phyloP scores from a whole-genome alignment of 92 coral and sea anemone genomes.

The Blastomussa wellsi region DNA sequence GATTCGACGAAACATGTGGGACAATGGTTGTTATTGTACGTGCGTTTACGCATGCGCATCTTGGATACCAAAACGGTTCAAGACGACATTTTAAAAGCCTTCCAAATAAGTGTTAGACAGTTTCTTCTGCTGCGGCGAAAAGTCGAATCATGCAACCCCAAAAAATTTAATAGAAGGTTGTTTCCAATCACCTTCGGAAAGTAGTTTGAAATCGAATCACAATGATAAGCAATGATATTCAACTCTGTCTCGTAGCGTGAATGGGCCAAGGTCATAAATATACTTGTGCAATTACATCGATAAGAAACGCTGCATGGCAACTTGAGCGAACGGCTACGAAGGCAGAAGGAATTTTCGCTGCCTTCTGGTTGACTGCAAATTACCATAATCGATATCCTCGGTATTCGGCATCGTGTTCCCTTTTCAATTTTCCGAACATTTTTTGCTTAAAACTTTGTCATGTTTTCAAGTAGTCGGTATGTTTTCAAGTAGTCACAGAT shows the following conservation, averaged over 20 bases:
- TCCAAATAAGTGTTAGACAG: neutral
- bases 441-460: too few relatives aligned
- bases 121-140: neutral
- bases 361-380: too few relatives aligned
- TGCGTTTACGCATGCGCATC: slow-evolving; percentile 25
- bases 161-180: neutral
- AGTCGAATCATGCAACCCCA: neutral
- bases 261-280: too few relatives aligned
- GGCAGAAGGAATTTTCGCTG: neutral
- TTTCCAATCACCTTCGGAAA: neutral
- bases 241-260: neutral
- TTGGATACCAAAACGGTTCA: neutral
- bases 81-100: neutral
- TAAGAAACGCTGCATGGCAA: neutral
- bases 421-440: neutral
- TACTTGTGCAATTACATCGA: too few relatives aligned
- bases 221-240: too few relatives aligned
- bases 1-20: slow-evolving; percentile 22
- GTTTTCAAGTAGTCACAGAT: too few relatives aligned
- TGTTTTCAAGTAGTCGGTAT: too few relatives aligned
- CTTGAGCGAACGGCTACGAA: neutral
- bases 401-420: neutral
- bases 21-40: neutral
- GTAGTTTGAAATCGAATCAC: neutral
- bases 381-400: too few relatives aligned